Evolutionary conservation across 2,113 vertebrate species (phyloP), one percentile per base, ranked within the genome.

Genomic region (Tiliqua scincoides): DNA sequence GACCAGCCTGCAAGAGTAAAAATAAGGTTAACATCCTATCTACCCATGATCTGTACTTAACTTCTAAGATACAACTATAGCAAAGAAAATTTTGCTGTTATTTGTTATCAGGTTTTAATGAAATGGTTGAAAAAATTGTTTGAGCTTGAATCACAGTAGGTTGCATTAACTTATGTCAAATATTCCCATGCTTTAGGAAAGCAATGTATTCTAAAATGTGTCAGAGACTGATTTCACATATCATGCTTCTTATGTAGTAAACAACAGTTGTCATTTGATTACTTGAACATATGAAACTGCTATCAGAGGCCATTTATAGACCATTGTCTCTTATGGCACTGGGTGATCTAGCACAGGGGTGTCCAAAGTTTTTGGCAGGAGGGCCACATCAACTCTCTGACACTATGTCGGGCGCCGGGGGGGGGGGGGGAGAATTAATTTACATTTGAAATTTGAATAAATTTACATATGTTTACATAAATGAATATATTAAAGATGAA

Each of bases 31-130:
- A 57, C 17, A 17, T 57, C 17, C 54, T 57, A 17, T 17, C 10
- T 12, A 57, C 54, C 54, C 18, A 54, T 70, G 48, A 70, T 54
- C 27, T 3, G 30, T 35, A 59, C 92, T 15, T 89, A 84, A 86
- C 65, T 65, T 0, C 8, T 88, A 91, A 78, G 2, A 65, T 84
- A 79, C 80, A 83, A 92, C 83, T 86, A 91, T 25, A 94, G 83
- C 62, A 85, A 85, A 43, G 10, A 90, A 30, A 59, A 62, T 48
- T 11, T 80, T 88, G 73, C 32, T 68, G 40, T 82, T 78, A 35
- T 18, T 87, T 59, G 43, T 48, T 80, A 85, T 52, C 0, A 83
- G 81, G 52, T 17, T 40, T 75, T 70, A 70, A n/a, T 61, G 52
- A 79, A 89, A 87, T 30, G 14, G 48, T 43, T 67, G 25, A 54